These are phyloP conservation scores for Akabosia matsudoensis DNA, from an alignment of 1,140 invertebrate genomes.

Conservation along the genomic window DNA sequence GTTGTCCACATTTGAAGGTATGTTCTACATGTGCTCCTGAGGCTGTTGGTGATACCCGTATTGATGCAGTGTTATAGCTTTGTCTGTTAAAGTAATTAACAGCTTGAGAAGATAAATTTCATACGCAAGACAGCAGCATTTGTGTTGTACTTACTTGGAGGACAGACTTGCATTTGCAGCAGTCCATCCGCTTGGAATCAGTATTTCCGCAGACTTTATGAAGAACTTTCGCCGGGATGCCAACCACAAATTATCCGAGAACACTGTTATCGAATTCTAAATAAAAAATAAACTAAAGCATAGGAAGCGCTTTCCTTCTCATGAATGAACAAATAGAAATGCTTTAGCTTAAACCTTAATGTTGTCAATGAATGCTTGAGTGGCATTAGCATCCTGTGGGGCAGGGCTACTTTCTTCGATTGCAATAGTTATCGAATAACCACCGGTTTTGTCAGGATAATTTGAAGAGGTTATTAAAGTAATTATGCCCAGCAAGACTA, in stretches of 20 bases:
- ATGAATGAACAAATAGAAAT: neutral
- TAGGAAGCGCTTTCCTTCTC: neutral
- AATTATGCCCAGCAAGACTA: too few species aligned
- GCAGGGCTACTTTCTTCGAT: too few species aligned
- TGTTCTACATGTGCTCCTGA: slow-evolving; percentile 32
- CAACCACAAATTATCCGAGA: neutral
- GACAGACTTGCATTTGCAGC: neutral
- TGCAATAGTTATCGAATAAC: neutral
- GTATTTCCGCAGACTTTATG: slow-evolving; percentile 20
- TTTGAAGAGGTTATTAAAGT: too few species aligned
- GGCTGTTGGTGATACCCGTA: slow-evolving; percentile 26
- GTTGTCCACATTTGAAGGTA: slow-evolving; percentile 31
- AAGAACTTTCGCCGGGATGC: slow-evolving; percentile 1
- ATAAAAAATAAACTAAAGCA: neutral
- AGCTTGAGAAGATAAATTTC: neutral
- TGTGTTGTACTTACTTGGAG: neutral
- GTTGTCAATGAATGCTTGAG: neutral
- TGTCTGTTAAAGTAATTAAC: slow-evolving; percentile 21
- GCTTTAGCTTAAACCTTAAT: neutral
- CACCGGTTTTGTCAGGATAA: neutral
- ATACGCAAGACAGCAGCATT: neutral
- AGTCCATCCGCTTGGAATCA: slow-evolving; percentile 26
- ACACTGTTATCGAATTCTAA: neutral
- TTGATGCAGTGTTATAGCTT: slow-evolving; percentile 27
- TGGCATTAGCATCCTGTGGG: neutral